A percentile compares a stretch with the other conserved stretches of the same genome.
Evolutionary conservation across 2,888 invertebrate genomes (phyloP).

Genomic region (Diabrotica balteata): DNA sequence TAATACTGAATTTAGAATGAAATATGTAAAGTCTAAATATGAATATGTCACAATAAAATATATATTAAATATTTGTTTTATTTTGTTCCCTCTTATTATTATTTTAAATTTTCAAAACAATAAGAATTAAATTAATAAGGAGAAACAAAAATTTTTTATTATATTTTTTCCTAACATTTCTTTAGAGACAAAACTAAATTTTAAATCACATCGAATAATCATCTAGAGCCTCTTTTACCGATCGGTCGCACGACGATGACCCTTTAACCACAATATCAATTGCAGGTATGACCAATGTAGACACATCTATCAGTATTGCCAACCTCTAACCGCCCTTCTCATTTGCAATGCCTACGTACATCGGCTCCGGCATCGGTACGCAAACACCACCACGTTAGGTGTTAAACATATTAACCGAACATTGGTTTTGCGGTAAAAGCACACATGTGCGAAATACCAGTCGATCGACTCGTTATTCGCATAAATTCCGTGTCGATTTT

Average conservation of each 20-base stretch:
- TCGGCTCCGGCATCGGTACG: slow-evolving; percentile 38
- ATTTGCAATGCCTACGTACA: slow-evolving; percentile 38
- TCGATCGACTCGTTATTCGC: slow-evolving; percentile 43
- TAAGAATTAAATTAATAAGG: not conserved
- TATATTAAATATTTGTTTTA: too few relatives aligned
- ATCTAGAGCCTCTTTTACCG: not conserved
- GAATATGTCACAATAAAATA: too few relatives aligned
- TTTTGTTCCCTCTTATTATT: too few relatives aligned
- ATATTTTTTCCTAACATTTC: too few relatives aligned
- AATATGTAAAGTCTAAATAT: too few relatives aligned
- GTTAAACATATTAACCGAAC: slow-evolving; percentile 60
- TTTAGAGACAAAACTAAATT: too few relatives aligned
- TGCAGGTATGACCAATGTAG: slow-evolving; percentile 54
- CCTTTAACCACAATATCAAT: slow-evolving; percentile 51
- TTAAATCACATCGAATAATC: too few relatives aligned
- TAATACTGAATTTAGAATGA: too few relatives aligned
- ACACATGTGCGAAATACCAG: slow-evolving; percentile 50
- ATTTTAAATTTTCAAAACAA: too few relatives aligned
- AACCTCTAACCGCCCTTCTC: slow-evolving; percentile 45
- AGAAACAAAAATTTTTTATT: not conserved
- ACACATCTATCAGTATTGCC: slow-evolving; percentile 56
- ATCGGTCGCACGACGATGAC: slow-evolving; percentile 5
- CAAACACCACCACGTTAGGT: slow-evolving; percentile 53
- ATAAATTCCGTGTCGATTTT: slow-evolving; percentile 17
- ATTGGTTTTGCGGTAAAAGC: slow-evolving; percentile 55